phyloP scores from a whole-genome alignment of 2,888 invertebrate species.

The Elegia similella region DNA sequence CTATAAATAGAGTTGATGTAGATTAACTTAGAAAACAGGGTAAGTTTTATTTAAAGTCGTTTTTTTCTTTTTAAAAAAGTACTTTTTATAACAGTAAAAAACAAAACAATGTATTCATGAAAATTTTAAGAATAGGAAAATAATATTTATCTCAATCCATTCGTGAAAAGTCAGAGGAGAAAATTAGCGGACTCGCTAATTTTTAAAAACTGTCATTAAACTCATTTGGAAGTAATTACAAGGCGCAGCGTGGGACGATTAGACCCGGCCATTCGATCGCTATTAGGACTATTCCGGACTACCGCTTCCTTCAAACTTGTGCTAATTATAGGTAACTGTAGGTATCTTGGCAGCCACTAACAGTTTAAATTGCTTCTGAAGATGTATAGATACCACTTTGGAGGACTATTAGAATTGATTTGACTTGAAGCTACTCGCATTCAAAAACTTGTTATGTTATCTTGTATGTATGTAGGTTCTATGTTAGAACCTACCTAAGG shows the following conservation, averaged over 20 bases:
- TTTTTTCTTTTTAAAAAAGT: too few species aligned
- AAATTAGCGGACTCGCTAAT: conserved; percentile 29
- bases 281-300: conserved; percentile 39
- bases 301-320: conserved; percentile 32
- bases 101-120: too few species aligned
- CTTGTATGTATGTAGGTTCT: too few species aligned
- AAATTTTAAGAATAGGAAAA: too few species aligned
- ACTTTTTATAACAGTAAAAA: too few species aligned
- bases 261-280: conserved; percentile 49
- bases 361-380: not conserved
- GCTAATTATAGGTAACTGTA: conserved; percentile 30
- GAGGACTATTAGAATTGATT: not conserved
- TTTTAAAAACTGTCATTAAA: conserved; percentile 48
- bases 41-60: too few species aligned
- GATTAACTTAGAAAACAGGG: too few species aligned
- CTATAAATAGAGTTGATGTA: too few species aligned
- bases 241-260: conserved; percentile 41
- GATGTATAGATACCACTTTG: not conserved
- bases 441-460: too few species aligned
- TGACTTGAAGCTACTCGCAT: not conserved
- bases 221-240: conserved; percentile 54
- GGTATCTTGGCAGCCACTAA: not conserved
- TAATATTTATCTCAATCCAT: too few species aligned
- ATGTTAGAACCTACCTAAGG: too few species aligned
- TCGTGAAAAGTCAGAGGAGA: conserved; percentile 30